These are phyloP conservation scores for Cynopterus sphinx DNA, from an alignment of 2,797 vertebrate species.

Conservation along the genomic window DNA sequence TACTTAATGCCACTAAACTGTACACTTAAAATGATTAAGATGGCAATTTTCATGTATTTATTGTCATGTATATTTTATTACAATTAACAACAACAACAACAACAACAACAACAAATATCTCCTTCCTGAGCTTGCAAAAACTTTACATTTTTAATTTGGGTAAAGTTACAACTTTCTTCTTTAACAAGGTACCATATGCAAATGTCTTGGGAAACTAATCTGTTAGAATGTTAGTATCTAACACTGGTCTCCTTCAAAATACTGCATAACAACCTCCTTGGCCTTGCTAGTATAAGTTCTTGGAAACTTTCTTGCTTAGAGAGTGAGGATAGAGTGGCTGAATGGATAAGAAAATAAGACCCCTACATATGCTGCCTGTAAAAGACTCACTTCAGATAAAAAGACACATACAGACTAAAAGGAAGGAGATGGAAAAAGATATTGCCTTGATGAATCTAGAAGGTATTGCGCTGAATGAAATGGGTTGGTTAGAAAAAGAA, in stretches of 20 bases:
- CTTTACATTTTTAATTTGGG: not conserved
- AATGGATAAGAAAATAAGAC: too few species aligned
- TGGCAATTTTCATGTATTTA: not conserved
- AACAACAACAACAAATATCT: not conserved
- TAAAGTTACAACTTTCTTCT: not conserved
- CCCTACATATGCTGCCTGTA: too few species aligned
- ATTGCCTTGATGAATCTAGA: too few species aligned
- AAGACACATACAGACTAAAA: too few species aligned
- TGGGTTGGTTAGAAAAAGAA: too few species aligned
- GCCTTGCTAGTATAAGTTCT: not conserved
- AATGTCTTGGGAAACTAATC: not conserved
- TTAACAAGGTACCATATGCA: not conserved
- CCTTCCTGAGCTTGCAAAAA: not conserved
- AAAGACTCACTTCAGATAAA: too few species aligned
- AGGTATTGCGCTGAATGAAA: too few species aligned
- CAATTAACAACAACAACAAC: not conserved
- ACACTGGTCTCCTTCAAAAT: not conserved
- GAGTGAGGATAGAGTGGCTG: not conserved
- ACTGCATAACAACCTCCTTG: not conserved
- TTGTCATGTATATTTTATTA: not conserved
- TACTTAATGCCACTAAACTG: not conserved
- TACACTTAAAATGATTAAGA: not conserved
- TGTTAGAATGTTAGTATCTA: not conserved
- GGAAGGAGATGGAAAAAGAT: too few species aligned
- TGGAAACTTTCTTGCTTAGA: not conserved